Evolutionary conservation across 35 echinoderm and acorn worm species (phyloP), one percentile per base, ranked within the genome.

Genomic region (Patiria miniata): DNA sequence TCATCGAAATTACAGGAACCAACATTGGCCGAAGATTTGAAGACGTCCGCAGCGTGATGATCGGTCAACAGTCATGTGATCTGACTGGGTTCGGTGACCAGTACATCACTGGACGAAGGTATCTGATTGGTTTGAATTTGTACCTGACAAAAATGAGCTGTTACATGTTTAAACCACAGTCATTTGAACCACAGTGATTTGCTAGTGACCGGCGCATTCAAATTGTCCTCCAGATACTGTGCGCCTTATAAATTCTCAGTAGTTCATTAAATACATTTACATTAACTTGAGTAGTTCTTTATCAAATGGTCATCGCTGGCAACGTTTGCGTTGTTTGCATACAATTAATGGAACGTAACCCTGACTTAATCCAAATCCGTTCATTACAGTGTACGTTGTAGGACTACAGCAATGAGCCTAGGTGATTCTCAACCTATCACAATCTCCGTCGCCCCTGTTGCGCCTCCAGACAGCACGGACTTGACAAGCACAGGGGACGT

Each of bases 51-150:
- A 52, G 76, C 37, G 85, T 92, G 36, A 87, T 42, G 44, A 78
- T 92, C 34, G 77, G 52, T 78, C 84, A 51, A 17, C 34, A 79
- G 56, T 12, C 53, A 1, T 92, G 90, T 40, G 51, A 82, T 40
- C 30, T 83, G 39, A 83, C 29, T 77, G 83, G 50, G 9, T 73
- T 90, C 19, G 61, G 52, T 6, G 68, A 78, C 29, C 52, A 73
- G 18, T 90, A 90, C 30, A 26, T 54, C 16, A 39, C 81, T 32
- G 88, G 88, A 37, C 42, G 77, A 78, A 90, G 88, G 88, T 90
- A 38, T 47, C 7, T 30, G 15, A 73, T 21, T 21, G 21, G 30
- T 4, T 68, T 32, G 3, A 36, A 14, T 32, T 9, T 28, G 34
- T 18, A 8, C 57, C 17, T 5, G 19, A 7, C 28, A 5, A 0